phyloP scores from a whole-genome alignment of 2,888 invertebrate genomes.

The Hydrotaea cyrtoneurina region DNA sequence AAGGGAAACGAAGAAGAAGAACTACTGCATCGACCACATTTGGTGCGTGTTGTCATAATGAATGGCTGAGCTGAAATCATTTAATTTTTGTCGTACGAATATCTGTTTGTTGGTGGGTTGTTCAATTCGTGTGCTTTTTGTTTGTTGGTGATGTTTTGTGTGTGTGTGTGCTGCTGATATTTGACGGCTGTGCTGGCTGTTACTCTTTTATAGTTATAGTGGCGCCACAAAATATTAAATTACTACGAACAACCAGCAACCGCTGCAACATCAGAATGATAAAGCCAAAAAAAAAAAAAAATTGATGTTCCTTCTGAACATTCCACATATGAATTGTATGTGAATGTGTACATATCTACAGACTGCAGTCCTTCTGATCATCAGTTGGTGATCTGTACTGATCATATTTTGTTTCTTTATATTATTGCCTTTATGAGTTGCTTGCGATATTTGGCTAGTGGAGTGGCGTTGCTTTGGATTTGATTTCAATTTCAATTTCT shows the following conservation, averaged over 20 bases:
- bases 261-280: constrained; percentile 40
- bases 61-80: constrained; percentile 79
- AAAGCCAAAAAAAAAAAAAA: not conserved
- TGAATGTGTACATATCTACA: too few relatives aligned
- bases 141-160: constrained; percentile 37
- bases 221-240: constrained; percentile 80
- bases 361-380: too few relatives aligned
- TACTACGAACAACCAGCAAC: constrained; percentile 69
- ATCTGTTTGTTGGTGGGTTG: constrained; percentile 42
- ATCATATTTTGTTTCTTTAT: constrained; percentile 53
- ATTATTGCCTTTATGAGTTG: constrained; percentile 48
- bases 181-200: constrained; percentile 52
- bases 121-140: constrained; percentile 47
- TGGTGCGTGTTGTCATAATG: constrained; percentile 79
- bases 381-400: not conserved
- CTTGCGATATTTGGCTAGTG: not conserved
- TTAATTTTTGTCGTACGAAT: constrained; percentile 76
- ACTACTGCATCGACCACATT: constrained; percentile 64
- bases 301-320: constrained; percentile 16
- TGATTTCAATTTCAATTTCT: constrained; percentile 21
- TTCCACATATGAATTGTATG: constrained; percentile 45
- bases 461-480: not conserved
- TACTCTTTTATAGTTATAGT: constrained; percentile 77
- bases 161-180: constrained; percentile 47
- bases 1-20: too few relatives aligned